Evolutionary conservation across 2,113 vertebrate genomes (phyloP).

Genomic region (Climacteris rufus): DNA sequence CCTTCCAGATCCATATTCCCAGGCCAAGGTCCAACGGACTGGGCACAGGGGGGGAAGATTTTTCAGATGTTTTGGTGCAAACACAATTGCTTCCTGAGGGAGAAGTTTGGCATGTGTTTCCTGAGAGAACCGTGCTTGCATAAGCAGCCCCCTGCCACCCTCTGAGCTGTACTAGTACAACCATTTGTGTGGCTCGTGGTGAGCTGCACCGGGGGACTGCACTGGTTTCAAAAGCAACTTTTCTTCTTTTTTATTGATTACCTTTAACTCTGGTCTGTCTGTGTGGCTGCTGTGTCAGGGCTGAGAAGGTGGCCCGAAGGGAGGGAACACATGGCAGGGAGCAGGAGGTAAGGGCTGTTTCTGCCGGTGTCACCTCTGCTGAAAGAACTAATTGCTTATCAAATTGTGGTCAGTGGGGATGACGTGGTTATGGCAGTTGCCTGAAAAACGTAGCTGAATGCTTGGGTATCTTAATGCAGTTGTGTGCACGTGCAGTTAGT

Average conservation of each 20-base stretch:
- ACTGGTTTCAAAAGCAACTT: neutral
- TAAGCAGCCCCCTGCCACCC: conserved; percentile 42
- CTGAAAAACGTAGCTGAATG: neutral
- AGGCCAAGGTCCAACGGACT: neutral
- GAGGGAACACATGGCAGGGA: neutral
- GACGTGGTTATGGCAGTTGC: neutral
- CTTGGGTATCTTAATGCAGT: neutral
- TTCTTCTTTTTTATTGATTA: neutral
- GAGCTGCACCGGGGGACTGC: fast-evolving
- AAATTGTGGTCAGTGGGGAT: neutral
- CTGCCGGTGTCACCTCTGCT: neutral
- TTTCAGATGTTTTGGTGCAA: conserved; percentile 38
- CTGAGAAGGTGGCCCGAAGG: neutral
- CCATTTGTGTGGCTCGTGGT: neutral
- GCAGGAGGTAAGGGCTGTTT: conserved; percentile 18
- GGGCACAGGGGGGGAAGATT: neutral
- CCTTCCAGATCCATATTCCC: neutral
- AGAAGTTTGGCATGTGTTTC: conserved; percentile 6
- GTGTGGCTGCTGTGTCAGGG: neutral
- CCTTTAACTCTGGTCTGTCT: neutral
- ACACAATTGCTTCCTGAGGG: conserved; percentile 20
- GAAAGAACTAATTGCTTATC: neutral
- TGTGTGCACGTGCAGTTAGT: neutral
- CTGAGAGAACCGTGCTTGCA: neutral
- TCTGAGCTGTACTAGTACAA: neutral